A percentile compares a stretch with the other conserved stretches of the same genome.
These are phyloP conservation scores for Siphlonurus alternatus DNA, from an alignment of 2,888 invertebrate species.

Conservation along the genomic window DNA sequence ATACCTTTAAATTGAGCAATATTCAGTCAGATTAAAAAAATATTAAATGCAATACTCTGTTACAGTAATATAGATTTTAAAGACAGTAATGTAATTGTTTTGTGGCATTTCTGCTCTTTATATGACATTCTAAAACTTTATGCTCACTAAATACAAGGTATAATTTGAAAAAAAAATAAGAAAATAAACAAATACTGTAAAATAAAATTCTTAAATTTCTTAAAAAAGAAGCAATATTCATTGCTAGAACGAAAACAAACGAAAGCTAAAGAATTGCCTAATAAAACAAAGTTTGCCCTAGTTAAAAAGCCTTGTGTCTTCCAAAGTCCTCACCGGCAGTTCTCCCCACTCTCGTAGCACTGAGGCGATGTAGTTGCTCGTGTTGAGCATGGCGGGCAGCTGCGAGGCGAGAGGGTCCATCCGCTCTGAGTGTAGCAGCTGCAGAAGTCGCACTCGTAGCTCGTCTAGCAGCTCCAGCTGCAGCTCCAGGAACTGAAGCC, in stretches of 20 bases:
- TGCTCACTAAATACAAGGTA: too few relatives aligned
- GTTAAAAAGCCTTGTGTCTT: constrained; percentile 18
- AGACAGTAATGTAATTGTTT: too few relatives aligned
- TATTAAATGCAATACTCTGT: too few relatives aligned
- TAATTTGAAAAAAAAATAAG: too few relatives aligned
- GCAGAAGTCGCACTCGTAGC: constrained; percentile 70
- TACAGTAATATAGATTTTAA: too few relatives aligned
- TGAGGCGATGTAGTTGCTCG: constrained; percentile 48
- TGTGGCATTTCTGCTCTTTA: too few relatives aligned
- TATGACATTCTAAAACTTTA: too few relatives aligned
- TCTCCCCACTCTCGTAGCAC: constrained; percentile 63
- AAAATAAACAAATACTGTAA: too few relatives aligned
- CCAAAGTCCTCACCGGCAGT: constrained; percentile 50
- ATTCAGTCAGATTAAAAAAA: too few relatives aligned
- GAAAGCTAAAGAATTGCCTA: constrained; percentile 11
- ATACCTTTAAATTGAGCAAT: too few relatives aligned
- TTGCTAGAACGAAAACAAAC: constrained; percentile 4
- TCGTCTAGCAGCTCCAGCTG: constrained; percentile 84
- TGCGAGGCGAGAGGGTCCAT: constrained; percentile 38
- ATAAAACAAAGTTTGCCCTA: constrained; percentile 1
- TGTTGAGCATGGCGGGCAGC: constrained; percentile 53
- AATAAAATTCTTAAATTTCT: neutral
- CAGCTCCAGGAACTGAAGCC: constrained; percentile 71
- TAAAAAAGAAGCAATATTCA: neutral
- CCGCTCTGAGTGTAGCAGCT: constrained; percentile 48